phyloP scores from a whole-genome alignment of 2,888 invertebrate species.

The Galeruca laticollis region DNA sequence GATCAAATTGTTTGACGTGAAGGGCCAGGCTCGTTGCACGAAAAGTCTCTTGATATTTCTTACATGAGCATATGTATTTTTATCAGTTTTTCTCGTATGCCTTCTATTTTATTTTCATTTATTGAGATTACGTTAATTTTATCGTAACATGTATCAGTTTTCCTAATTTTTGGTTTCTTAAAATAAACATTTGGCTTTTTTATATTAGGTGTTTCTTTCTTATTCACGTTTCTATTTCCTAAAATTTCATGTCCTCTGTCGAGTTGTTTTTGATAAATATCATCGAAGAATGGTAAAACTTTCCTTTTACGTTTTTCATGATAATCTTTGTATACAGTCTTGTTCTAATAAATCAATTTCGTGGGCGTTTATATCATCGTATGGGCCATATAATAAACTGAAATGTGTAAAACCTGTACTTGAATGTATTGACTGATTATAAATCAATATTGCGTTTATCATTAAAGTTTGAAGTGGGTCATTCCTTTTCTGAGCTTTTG shows the following conservation, averaged over 20 bases:
- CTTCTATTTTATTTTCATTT: neutral
- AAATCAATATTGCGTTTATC: too few species aligned
- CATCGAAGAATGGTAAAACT: neutral
- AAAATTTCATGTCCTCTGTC: neutral
- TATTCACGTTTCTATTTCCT: neutral
- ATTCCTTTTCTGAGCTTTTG: too few species aligned
- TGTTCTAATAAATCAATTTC: too few species aligned
- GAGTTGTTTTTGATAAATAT: neutral
- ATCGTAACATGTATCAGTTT: neutral
- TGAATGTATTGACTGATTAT: too few species aligned
- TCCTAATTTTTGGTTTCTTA: neutral
- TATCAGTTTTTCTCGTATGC: neutral
- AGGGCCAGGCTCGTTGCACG: neutral
- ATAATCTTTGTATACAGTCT: too few species aligned
- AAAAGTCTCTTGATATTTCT: neutral
- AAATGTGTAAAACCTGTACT: too few species aligned
- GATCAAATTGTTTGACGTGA: neutral
- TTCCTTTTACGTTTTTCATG: neutral
- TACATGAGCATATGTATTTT: neutral
- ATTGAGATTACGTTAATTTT: neutral
- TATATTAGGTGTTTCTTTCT: neutral
- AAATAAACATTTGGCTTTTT: neutral
- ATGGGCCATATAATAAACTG: too few species aligned
- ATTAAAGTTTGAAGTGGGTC: too few species aligned
- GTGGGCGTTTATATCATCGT: too few species aligned